Evolutionary conservation across 2,888 invertebrate genomes (phyloP).

Genomic region (Muscina levida): DNA sequence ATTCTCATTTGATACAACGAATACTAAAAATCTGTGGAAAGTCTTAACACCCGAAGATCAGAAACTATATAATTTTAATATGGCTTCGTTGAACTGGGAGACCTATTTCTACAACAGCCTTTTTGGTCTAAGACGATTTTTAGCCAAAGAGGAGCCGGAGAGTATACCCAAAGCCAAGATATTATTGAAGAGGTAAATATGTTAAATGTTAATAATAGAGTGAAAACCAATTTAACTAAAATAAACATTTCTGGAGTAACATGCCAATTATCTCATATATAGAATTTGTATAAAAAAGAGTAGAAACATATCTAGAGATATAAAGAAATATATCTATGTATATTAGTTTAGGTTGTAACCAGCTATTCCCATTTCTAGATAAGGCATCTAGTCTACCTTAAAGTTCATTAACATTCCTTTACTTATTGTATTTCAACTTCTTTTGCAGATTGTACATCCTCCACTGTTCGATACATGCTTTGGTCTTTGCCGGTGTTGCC

Average conservation of each 20-base stretch:
- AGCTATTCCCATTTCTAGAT: no score
- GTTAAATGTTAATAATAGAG: background rate
- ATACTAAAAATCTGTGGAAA: constrained; percentile 80
- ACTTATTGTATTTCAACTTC: constrained; percentile 16
- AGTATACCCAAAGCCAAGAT: constrained; percentile 84
- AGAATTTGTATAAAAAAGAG: no score
- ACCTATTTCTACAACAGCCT: constrained; percentile 81
- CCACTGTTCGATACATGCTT: constrained; percentile 70
- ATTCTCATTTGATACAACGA: constrained; percentile 86
- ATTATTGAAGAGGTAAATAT: constrained; percentile 82
- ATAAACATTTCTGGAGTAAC: no score
- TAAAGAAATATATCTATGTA: no score
- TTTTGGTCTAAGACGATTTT: constrained; percentile 86
- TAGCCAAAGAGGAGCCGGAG: constrained; percentile 88
- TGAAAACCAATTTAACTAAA: background rate
- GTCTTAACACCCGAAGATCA: constrained; percentile 78
- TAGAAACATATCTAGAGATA: no score
- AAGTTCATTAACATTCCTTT: no score
- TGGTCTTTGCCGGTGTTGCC: constrained; percentile 66
- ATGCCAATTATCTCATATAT: no score
- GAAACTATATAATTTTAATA: constrained; percentile 86
- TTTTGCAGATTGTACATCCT: constrained; percentile 71
- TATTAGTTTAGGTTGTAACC: no score
- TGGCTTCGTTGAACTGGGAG: constrained; percentile 86
- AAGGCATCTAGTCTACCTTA: no score